Conservation (phyloP, 2,797 vertebrate species). For the Hyperoplus immaculatus region DNA sequence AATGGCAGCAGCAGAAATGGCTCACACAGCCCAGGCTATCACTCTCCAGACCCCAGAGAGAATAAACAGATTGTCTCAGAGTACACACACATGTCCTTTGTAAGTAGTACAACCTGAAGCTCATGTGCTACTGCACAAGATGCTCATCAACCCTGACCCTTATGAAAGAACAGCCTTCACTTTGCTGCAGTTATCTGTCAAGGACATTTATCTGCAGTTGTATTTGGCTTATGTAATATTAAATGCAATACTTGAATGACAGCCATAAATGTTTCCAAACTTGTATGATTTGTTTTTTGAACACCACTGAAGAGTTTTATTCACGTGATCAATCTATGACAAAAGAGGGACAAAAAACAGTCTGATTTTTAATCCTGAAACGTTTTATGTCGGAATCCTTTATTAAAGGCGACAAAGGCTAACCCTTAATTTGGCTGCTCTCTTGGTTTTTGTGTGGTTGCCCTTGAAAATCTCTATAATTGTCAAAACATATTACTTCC, state of each 20-base stretch:
- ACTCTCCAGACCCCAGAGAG: constrained; percentile 50
- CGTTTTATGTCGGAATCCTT: constrained; percentile 25
- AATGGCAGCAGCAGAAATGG: constrained; percentile 34
- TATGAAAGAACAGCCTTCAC: constrained; percentile 22
- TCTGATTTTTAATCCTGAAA: constrained; percentile 31
- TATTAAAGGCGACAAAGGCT: constrained; percentile 26
- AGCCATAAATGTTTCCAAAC: constrained; percentile 6
- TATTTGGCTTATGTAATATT: constrained; percentile 23
- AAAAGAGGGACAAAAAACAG: neutral
- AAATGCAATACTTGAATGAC: constrained; percentile 18
- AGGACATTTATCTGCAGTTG: constrained; percentile 23
- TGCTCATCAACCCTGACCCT: constrained; percentile 19
- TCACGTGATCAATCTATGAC: constrained; percentile 9
- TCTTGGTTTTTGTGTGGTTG: constrained; percentile 22
- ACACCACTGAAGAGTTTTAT: constrained; percentile 8
- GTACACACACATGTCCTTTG: constrained; percentile 36
- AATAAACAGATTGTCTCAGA: constrained; percentile 61
- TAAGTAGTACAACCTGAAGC: constrained; percentile 44
- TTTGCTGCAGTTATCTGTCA: constrained; percentile 39
- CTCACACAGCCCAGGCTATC: constrained; percentile 17
- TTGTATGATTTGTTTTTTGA: constrained; percentile 6
- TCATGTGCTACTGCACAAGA: constrained; percentile 9
- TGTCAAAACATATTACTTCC: constrained; percentile 23
- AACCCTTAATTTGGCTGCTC: constrained; percentile 6
- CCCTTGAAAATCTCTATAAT: constrained; percentile 18